phyloP scores from a whole-genome alignment of 53 echinoderm and acorn worm genomes.

The Temnopleurus reevesii region DNA sequence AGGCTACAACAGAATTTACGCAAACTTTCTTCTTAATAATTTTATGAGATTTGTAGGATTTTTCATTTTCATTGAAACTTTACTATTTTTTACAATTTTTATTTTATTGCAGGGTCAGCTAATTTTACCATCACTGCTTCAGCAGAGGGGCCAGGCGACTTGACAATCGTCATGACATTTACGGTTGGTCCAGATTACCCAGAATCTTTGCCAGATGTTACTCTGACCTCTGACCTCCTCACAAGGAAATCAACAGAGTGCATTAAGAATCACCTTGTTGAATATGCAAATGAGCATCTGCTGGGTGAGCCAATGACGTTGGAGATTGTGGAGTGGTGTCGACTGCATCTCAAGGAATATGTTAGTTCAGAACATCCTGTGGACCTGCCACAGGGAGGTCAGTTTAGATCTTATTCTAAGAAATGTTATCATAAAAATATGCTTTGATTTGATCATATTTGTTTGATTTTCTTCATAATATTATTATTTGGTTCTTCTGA shows the following conservation, averaged over 20 bases:
- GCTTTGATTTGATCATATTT: no score
- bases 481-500: no score
- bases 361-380: background rate
- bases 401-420: no score
- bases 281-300: constrained; percentile 52
- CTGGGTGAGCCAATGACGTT: constrained; percentile 79
- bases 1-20: no score
- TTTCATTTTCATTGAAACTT: no score
- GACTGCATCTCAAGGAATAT: constrained; percentile 66
- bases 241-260: background rate
- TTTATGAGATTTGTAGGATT: no score
- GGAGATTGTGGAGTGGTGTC: constrained; percentile 83
- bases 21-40: no score
- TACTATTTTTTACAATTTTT: background rate
- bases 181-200: background rate
- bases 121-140: background rate
- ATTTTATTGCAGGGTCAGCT: constrained; percentile 15
- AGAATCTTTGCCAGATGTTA: background rate
- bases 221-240: background rate
- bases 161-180: background rate
- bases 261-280: background rate
- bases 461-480: no score
- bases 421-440: no score
- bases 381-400: background rate
- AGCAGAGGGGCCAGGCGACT: background rate